Evolutionary conservation across 2,797 vertebrate species (phyloP).

Genomic region (Rhinichthys osculus): DNA sequence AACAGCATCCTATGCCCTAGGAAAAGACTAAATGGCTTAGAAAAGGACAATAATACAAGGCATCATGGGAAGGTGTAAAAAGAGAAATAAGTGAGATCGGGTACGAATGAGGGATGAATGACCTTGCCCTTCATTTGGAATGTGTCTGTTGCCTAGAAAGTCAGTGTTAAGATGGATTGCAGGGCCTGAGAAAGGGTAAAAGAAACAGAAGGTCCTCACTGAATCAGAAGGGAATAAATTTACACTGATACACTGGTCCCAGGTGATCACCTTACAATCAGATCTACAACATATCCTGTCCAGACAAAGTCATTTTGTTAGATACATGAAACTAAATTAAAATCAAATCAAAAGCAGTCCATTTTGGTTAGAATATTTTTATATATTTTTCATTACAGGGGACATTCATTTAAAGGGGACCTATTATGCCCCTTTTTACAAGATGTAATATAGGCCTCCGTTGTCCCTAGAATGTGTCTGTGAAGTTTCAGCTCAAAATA

Average conservation of each 20-base stretch:
- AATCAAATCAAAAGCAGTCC: not conserved
- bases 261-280: not conserved
- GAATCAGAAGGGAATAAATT: constrained; percentile 30
- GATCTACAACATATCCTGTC: not conserved
- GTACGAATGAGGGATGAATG: constrained; percentile 52
- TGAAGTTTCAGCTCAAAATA: too few relatives aligned
- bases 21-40: not conserved
- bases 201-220: constrained; percentile 56
- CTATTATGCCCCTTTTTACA: too few relatives aligned
- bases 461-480: too few relatives aligned
- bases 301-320: not conserved
- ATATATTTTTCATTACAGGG: not conserved
- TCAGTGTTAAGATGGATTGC: constrained; percentile 78
- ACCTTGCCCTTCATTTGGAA: constrained; percentile 82
- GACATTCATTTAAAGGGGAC: not conserved
- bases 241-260: not conserved
- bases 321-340: not conserved
- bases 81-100: constrained; percentile 22
- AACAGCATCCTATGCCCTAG: constrained; percentile 9
- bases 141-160: constrained; percentile 78
- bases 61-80: constrained; percentile 44
- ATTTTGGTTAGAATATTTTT: not conserved
- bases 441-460: too few relatives aligned
- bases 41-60: constrained; percentile 9
- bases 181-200: constrained; percentile 75